Percentiles rank a stretch among this genome's conserved stretches.
phyloP scores from a whole-genome alignment of 1,140 invertebrate species.

The Halesus radiatus region DNA sequence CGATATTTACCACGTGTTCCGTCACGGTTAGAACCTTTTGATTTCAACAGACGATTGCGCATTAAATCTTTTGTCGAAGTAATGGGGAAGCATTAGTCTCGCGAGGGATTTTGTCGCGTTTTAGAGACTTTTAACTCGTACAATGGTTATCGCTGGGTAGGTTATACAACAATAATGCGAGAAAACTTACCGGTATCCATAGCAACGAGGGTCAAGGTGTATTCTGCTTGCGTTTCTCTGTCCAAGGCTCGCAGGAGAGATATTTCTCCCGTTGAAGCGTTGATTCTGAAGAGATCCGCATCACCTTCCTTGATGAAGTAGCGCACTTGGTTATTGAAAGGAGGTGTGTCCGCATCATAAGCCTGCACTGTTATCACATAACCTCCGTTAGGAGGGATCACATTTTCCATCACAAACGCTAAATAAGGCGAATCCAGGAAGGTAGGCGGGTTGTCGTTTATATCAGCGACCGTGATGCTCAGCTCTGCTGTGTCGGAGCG shows the following conservation, averaged over 20 bases:
- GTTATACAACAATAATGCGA: not conserved
- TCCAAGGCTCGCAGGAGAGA: conserved; percentile 85
- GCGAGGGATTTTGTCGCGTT: conserved; percentile 24
- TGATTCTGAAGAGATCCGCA: conserved; percentile 88
- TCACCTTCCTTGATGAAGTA: conserved; percentile 95
- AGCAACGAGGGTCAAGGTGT: conserved; percentile 87
- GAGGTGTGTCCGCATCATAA: conserved; percentile 91
- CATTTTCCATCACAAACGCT: conserved; percentile 93
- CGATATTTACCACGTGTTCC: conserved; percentile 43
- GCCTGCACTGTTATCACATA: conserved; percentile 87
- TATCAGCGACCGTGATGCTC: conserved; percentile 84
- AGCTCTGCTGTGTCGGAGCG: conserved; percentile 82
- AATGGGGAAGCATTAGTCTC: conserved; percentile 25
- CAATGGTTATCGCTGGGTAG: not conserved
- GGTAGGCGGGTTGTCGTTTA: conserved; percentile 95
- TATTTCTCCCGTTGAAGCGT: conserved; percentile 90
- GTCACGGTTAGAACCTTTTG: conserved; percentile 46
- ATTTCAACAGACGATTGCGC: conserved; percentile 22
- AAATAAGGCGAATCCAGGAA: conserved; percentile 93
- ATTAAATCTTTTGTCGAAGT: conserved; percentile 32
- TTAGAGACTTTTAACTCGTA: not conserved
- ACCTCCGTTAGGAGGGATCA: conserved; percentile 81
- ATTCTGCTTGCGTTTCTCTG: conserved; percentile 85
- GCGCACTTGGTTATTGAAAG: conserved; percentile 89
- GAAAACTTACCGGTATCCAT: conserved; percentile 90